Percentiles rank a stretch among this genome's conserved stretches.
Conservation (phyloP, 2,113 vertebrate species). For the Taxidea taxus region DNA sequence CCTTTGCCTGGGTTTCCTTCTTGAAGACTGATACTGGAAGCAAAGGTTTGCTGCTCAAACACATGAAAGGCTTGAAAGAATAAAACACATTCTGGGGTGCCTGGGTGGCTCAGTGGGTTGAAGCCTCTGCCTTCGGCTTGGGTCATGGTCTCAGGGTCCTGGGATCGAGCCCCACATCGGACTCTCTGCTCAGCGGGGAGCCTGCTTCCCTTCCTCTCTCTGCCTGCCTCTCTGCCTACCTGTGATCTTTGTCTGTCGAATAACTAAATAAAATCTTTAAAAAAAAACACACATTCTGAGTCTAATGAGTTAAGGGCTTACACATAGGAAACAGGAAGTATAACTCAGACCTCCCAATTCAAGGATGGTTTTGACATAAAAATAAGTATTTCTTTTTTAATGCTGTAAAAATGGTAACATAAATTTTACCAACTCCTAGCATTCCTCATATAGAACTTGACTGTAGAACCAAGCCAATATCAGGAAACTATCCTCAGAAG, state of each 20-base stretch:
- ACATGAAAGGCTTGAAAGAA: conserved; percentile 18
- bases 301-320: neutral
- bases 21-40: neutral
- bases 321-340: neutral
- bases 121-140: too few relatives aligned
- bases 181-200: too few relatives aligned
- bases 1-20: conserved; percentile 32
- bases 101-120: too few relatives aligned
- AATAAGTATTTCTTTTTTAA: conserved; percentile 32
- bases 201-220: too few relatives aligned
- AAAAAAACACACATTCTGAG: conserved; percentile 42
- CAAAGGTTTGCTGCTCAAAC: neutral
- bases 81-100: conserved; percentile 2
- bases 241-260: too few relatives aligned
- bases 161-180: too few relatives aligned
- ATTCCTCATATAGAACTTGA: conserved; percentile 10
- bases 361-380: neutral
- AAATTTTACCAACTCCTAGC: conserved; percentile 7
- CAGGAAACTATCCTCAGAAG: neutral
- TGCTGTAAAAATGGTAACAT: conserved; percentile 25
- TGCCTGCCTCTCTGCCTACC: too few relatives aligned
- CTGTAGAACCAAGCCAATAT: neutral
- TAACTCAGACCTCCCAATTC: neutral
- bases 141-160: too few relatives aligned
- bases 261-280: too few relatives aligned